A percentile compares a stretch with the other conserved stretches of the same genome.
These are phyloP conservation scores for Carassius gibelio DNA, from an alignment of 2,113 vertebrate species.

Conservation along the genomic window DNA sequence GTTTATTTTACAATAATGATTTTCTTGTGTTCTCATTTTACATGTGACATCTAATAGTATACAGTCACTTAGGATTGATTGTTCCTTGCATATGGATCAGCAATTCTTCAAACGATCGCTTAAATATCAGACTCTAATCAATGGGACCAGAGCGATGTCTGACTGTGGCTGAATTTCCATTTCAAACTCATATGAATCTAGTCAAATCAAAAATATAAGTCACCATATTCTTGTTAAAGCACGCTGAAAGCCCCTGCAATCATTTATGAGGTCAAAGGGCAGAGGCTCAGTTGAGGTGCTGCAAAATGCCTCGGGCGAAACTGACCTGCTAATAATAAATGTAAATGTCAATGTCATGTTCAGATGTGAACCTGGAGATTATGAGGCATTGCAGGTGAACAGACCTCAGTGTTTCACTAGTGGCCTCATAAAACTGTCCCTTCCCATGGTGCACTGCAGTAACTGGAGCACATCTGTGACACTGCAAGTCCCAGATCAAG, in stretches of 20 bases:
- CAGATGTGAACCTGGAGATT: constrained; percentile 35
- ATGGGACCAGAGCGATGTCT: neutral
- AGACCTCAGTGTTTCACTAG: neutral
- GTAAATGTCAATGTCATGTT: constrained; percentile 43
- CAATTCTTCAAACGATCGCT: neutral
- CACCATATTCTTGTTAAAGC: neutral
- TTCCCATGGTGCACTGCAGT: constrained; percentile 28
- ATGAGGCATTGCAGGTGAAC: constrained; percentile 14
- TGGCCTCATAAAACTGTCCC: neutral
- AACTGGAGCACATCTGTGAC: constrained; percentile 7
- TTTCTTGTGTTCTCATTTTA: neutral
- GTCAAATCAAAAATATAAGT: constrained; percentile 3
- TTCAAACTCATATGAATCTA: neutral
- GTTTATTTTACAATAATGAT: neutral
- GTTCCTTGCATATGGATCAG: neutral
- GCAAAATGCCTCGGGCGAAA: constrained; percentile 46
- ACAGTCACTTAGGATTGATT: too few relatives aligned
- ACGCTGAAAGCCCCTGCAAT: neutral
- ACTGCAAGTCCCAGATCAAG: neutral
- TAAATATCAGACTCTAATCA: neutral
- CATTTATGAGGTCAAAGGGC: constrained; percentile 2
- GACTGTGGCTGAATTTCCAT: neutral
- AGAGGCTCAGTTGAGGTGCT: neutral
- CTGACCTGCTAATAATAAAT: constrained; percentile 19
- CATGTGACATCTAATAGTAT: neutral